Base-by-base conservation (phyloP, 2,113 vertebrate species). In the Eptatretus burgeri region DNA sequence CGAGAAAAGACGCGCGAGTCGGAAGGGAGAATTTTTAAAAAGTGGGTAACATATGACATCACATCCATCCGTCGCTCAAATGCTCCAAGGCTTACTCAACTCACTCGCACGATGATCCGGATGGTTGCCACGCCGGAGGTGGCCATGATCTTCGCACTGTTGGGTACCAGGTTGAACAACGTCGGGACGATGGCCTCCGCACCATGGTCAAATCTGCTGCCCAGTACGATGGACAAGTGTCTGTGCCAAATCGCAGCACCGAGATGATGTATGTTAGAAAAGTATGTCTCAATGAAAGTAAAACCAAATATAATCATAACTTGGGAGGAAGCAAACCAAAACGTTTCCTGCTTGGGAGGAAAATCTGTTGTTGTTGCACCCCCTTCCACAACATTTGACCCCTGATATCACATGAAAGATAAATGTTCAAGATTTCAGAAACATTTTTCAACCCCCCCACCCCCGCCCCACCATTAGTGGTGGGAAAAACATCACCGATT, bases 111-210 rank as follows among this genome's bases (percentile, higher is more conserved):
- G 68, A 98, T 96, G 76, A 98, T 77, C 68, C 85, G 81, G 68
- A 96, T 89, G 67, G 76, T 76, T 66, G 82, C 91, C 67, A 86
- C 71, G 52, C 91, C 89, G 11, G 91, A 98, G 16, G 87, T 94
- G 71, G 91, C 85, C 80, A 98, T 98, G 70, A 98, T 73, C 79
- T 98, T 98, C 80, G 87, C 85, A 76, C 87, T 94, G 72, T 98
- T 98, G 9, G 91, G 83, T 72, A 98, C 89, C 17, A 98, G 81
- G 76, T 93, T 96, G 72, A 96, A 87, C 71, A 98, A 78, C 1
- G 76, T 87, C 74, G 91, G 89, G 87, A 98, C 93, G 70, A 89
- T 75, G 70, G 79, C 82, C 80, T 98, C 91, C 11, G 91, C 91
- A 64, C 82, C 85, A 56, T 94, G 91, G 74, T 98, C 89, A 76